These are phyloP conservation scores for Scopus umbretta DNA, from an alignment of 2,113 vertebrate genomes.

Conservation along the genomic window DNA sequence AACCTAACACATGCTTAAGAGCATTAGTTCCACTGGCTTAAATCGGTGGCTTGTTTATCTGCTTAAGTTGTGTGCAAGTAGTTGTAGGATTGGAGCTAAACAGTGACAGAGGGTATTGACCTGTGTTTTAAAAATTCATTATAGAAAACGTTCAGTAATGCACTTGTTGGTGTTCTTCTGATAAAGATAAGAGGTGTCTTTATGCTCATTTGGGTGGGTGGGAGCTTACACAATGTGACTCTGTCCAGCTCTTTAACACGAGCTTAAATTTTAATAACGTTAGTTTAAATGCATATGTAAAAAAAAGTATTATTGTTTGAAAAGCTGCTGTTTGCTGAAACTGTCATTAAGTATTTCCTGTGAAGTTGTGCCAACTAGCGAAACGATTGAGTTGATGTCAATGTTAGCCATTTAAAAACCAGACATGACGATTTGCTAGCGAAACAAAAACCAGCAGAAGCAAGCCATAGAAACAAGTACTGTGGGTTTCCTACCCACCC, in stretches of 20 bases:
- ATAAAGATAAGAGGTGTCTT: constrained; percentile 52
- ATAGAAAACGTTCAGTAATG: constrained; percentile 67
- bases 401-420: constrained; percentile 8
- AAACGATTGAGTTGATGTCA: constrained; percentile 22
- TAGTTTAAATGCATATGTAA: constrained; percentile 68
- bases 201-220: constrained; percentile 40
- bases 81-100: neutral
- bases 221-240: constrained; percentile 56
- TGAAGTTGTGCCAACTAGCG: constrained; percentile 73
- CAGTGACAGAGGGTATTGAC: neutral
- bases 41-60: neutral
- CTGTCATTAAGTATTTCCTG: constrained; percentile 71
- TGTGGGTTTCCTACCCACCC: neutral
- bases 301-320: constrained; percentile 73
- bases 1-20: neutral
- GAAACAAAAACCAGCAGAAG: constrained; percentile 23
- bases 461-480: constrained; percentile 11
- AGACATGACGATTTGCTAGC: neutral
- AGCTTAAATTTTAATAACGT: constrained; percentile 65
- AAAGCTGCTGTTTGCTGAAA: constrained; percentile 74
- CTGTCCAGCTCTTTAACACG: constrained; percentile 61
- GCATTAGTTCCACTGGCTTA: neutral
- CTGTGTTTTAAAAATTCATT: constrained; percentile 33
- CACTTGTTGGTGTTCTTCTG: constrained; percentile 70
- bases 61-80: neutral